Evolutionary conservation across 1,140 invertebrate species (phyloP), one percentile per base, ranked within the genome.

Genomic region (Heliothis subflexa): DNA sequence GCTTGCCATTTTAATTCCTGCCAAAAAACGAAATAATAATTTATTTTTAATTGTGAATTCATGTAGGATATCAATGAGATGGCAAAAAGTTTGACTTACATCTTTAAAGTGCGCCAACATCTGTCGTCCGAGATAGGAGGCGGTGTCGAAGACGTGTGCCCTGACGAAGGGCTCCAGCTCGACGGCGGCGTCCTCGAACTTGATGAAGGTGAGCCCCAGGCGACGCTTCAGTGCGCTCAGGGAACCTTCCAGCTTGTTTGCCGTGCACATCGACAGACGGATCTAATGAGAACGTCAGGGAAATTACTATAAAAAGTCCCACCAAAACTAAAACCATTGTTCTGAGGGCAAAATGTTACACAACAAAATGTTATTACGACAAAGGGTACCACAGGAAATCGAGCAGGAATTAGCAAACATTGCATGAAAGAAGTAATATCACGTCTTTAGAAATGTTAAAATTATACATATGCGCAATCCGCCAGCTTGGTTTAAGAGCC

Each of bases 101-200:
- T 97, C 97, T 92, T 97, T 97, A 85, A 98, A 99, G 94, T 98
- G 98, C 83, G 97, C 97, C 49, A 97, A 91, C 74, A 98, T 96
- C 54, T 97, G 96, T 81, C 97, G 95, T 45, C 97, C 93, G n/a
- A 99, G 94, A 87, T 98, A 97, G 70, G 97, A 96, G 78, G 96
- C 96, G 0, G 98, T 99, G 94, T 99, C 98, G 95, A 99, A 99
- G 18, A 97, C 97, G 96, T 99, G 97, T 85, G 96, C 95, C 81
- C 97, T 96, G 14, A 96, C 95, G 91, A 98, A 99, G 0, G 97
- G 97, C 91, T 99, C 97, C 50, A 99, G 94, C 84, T 99, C 97
- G 25, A 99, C 98, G 13, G 97, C 96, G 2, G 99, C 99, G 94
- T 99, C 98, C 95, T 99, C 99, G 94, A 99, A 99, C 84, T 97